Evolutionary conservation across 2,797 vertebrate genomes (phyloP).

Genomic region (Sitta carolinensis): DNA sequence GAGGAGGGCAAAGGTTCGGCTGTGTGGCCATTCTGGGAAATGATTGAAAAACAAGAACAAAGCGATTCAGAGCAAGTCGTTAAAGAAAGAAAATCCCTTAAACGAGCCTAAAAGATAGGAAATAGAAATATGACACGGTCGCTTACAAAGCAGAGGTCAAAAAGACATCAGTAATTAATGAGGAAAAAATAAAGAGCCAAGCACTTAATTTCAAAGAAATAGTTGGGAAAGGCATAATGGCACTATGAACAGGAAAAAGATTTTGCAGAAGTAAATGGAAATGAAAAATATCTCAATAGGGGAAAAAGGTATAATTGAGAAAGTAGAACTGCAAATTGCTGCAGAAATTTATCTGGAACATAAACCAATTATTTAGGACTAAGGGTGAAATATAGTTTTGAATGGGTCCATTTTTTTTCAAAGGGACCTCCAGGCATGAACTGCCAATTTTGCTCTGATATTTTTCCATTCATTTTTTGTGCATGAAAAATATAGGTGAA

Average conservation of each 20-base stretch:
- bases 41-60: constrained; percentile 37
- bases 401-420: not conserved
- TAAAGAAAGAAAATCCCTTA: constrained; percentile 13
- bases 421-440: not conserved
- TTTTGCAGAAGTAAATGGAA: constrained; percentile 58
- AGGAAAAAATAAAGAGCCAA: constrained; percentile 55
- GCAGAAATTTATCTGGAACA: constrained; percentile 45
- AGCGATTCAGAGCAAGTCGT: constrained; percentile 15
- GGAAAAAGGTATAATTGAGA: constrained; percentile 52
- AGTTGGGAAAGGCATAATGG: constrained; percentile 1
- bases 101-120: not conserved
- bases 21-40: constrained; percentile 40
- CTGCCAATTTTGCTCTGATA: not conserved
- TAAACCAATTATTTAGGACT: constrained; percentile 41
- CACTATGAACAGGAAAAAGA: constrained; percentile 25
- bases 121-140: constrained; percentile 35
- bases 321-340: constrained; percentile 54
- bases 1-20: not conserved
- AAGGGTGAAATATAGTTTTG: constrained; percentile 21
- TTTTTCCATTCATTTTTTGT: not conserved
- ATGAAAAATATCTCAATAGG: constrained; percentile 52
- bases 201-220: constrained; percentile 60
- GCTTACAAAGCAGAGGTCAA: constrained; percentile 53
- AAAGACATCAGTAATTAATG: constrained; percentile 69
- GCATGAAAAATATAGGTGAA: constrained; percentile 7